A percentile compares a stretch with the other conserved stretches of the same genome.
Conservation (phyloP, 2,797 vertebrate species). For the Pseudomugil tenellus region DNA sequence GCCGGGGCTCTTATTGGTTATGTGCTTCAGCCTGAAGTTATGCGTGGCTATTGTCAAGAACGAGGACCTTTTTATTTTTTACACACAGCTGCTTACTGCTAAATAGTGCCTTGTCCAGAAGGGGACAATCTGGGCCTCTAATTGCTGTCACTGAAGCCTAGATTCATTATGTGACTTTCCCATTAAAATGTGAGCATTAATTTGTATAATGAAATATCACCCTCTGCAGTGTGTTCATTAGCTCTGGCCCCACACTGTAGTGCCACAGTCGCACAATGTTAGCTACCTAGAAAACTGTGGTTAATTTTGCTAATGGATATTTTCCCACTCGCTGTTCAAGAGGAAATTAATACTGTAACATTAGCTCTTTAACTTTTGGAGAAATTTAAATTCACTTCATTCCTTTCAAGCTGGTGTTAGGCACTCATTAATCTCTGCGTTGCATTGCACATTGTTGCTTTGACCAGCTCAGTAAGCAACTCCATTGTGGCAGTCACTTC, state of each 20-base stretch:
- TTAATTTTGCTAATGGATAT: conserved; percentile 99
- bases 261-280: conserved; percentile 92
- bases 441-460: conserved; percentile 77
- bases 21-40: conserved; percentile 86
- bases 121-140: conserved; percentile 99
- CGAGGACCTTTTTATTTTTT: conserved; percentile 91
- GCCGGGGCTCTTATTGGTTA: conserved; percentile 74
- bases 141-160: conserved; percentile 99
- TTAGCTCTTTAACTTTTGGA: conserved; percentile 99
- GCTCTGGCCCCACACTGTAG: conserved; percentile 98
- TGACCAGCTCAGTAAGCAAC: conserved; percentile 80
- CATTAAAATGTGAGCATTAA: conserved; percentile 99
- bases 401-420: conserved; percentile 96
- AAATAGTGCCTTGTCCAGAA: conserved; percentile 99
- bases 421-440: conserved; percentile 91
- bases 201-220: conserved; percentile 99
- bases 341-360: conserved; percentile 99
- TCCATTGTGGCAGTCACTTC: conserved; percentile 83
- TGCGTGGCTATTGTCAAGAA: conserved; percentile 94
- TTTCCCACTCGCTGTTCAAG: conserved; percentile 99
- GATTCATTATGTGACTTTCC: conserved; percentile 99
- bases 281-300: conserved; percentile 99
- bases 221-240: conserved; percentile 99
- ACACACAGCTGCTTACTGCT: conserved; percentile 99
- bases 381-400: conserved; percentile 99